These are phyloP conservation scores for Omphaloscelis lunosa DNA, from an alignment of 2,888 invertebrate species.

Conservation along the genomic window DNA sequence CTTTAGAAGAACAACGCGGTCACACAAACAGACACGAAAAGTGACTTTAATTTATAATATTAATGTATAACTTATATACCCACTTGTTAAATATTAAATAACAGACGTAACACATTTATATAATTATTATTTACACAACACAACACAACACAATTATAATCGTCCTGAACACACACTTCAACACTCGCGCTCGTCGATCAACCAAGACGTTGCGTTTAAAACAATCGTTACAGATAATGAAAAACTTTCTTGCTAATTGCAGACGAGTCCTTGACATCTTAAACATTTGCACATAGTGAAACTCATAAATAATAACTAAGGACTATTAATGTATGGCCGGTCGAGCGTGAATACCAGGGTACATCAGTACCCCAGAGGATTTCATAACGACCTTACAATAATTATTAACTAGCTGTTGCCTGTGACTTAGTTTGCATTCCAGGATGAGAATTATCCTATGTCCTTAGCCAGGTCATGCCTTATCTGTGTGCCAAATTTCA, in stretches of 20 bases:
- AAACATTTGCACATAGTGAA: constrained; percentile 65
- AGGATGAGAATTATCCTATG: background rate
- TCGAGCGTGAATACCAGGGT: constrained; percentile 59
- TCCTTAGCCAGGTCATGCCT: no score
- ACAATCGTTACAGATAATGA: constrained; percentile 42
- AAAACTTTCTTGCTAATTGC: constrained; percentile 53
- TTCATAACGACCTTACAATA: constrained; percentile 61
- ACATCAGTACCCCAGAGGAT: constrained; percentile 53
- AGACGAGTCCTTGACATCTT: constrained; percentile 69
- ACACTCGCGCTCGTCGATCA: constrained; percentile 59
- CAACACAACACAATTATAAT: constrained; percentile 50
- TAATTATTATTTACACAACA: constrained; percentile 22
- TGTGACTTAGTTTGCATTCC: background rate
- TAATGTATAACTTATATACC: background rate
- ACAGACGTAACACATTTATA: constrained; percentile 10
- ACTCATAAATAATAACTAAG: constrained; percentile 69
- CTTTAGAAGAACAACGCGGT: background rate
- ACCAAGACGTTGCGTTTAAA: constrained; percentile 57
- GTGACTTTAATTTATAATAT: background rate
- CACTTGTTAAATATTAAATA: background rate
- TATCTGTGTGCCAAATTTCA: background rate
- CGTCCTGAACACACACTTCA: constrained; percentile 58
- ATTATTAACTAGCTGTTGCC: background rate
- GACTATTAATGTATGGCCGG: constrained; percentile 56
- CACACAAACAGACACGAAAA: no score